Conservation (phyloP, 92 coral and sea anemone genomes). For the Zoanthus sansibaricus region DNA sequence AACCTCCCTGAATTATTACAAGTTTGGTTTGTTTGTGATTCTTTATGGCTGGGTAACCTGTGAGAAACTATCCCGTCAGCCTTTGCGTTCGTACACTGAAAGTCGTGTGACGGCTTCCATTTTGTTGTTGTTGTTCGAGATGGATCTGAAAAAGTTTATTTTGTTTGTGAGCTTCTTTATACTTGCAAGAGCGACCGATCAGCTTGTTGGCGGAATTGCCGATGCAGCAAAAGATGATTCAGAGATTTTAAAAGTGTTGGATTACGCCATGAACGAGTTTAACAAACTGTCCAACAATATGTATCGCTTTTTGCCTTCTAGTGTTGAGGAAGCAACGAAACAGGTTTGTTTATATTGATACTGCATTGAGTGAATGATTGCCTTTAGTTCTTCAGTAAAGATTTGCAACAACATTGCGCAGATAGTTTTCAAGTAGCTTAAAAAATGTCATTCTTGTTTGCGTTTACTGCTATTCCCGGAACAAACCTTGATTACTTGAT, state of each 20-base stretch:
- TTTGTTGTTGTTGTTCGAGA: neutral
- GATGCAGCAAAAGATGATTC: constrained; percentile 80
- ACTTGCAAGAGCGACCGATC: constrained; percentile 44
- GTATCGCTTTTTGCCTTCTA: constrained; percentile 83
- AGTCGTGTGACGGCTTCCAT: neutral
- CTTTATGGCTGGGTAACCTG: too few relatives aligned
- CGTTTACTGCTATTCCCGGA: too few relatives aligned
- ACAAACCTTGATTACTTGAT: too few relatives aligned
- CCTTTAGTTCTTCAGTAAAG: too few relatives aligned
- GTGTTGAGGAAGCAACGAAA: constrained; percentile 80
- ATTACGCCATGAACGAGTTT: constrained; percentile 80
- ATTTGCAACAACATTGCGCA: too few relatives aligned
- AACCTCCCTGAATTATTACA: too few relatives aligned
- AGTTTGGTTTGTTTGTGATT: too few relatives aligned
- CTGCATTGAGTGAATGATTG: too few relatives aligned
- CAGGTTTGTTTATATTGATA: constrained; percentile 61
- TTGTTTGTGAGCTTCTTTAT: constrained; percentile 35
- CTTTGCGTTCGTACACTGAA: neutral
- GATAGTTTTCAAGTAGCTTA: too few relatives aligned
- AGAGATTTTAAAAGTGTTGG: constrained; percentile 72
- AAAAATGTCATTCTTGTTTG: too few relatives aligned
- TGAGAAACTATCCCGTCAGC: neutral
- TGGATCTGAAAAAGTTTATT: constrained; percentile 39
- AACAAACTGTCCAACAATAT: constrained; percentile 88
- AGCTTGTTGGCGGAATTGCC: constrained; percentile 68